Evolutionary conservation across 2,888 invertebrate species (phyloP), one percentile per base, ranked within the genome.

Genomic region (Hanleya hanleyi): DNA sequence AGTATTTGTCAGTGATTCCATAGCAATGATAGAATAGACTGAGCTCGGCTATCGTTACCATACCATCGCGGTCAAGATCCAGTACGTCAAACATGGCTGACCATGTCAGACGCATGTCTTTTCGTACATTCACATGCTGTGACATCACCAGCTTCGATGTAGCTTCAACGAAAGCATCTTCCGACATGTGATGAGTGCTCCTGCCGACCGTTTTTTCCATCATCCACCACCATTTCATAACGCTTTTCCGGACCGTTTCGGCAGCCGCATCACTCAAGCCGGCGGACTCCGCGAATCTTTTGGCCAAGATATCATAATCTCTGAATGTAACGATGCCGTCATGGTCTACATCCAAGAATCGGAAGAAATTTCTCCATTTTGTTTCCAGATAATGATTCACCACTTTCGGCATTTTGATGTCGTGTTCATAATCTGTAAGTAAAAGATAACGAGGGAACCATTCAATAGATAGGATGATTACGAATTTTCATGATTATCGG

Each of bases 291-390:
- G 57, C 22, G 29, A 57, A 57, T 26, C 57, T 22, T 26, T 57
- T 22, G 26, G 57, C 57, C 29, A 57, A 26, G 22, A 26, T 29
- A 4, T 57, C 57, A 29, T 57, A 57, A 26, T 57, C 57, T 3
- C 32, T 18, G 26, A 57, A 57, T 15, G 26, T 57, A 9, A 57
- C 57, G 12, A 57, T 32, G 22, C 57, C 57, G 32, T 57, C 57
- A 29, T 32, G 57, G 29, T 57, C 57, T 15, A 57, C 32, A 26
- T 57, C 57, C 57, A 57, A 26, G 29, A 57, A 57, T 15, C 57
- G 57, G 9, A 57, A 57, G 57, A 57, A 57, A 32, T 57, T 57
- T 29, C 57, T 18, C 57, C 57, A 57, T 57, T 57, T 57, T 22
- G 26, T 26, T 9, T 57, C 57, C 57, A 57, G 9, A 32, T 57